These are phyloP conservation scores for Mechanitis mazaeus DNA, from an alignment of 2,888 invertebrate species.

Conservation along the genomic window DNA sequence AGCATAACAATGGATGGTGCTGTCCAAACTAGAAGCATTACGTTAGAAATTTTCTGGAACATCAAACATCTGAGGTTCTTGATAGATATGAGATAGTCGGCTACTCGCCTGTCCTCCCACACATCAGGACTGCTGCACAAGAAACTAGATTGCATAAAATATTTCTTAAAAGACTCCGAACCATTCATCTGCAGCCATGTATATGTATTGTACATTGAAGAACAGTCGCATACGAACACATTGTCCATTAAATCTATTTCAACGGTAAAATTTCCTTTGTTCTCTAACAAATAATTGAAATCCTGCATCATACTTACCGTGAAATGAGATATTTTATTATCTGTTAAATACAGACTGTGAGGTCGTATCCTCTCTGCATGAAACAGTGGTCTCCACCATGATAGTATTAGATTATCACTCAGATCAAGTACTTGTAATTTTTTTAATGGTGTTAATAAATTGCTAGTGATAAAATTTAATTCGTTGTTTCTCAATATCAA, in stretches of 20 bases:
- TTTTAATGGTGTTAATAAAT: slow-evolving; percentile 61
- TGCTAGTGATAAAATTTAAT: slow-evolving; percentile 58
- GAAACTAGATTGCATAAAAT: slow-evolving; percentile 53
- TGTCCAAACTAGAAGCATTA: slow-evolving; percentile 63
- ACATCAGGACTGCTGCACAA: slow-evolving; percentile 64
- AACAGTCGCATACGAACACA: slow-evolving; percentile 75
- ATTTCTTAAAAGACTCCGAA: slow-evolving; percentile 46
- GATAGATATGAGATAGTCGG: slow-evolving; percentile 59
- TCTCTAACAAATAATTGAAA: slow-evolving; percentile 62
- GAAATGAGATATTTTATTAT: slow-evolving; percentile 76
- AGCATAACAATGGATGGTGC: slow-evolving; percentile 57
- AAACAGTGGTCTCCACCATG: slow-evolving; percentile 75
- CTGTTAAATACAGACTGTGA: slow-evolving; percentile 53
- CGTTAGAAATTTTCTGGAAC: slow-evolving; percentile 56
- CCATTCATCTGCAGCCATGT: slow-evolving; percentile 63
- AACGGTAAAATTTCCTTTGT: slow-evolving; percentile 39
- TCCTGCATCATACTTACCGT: slow-evolving; percentile 77
- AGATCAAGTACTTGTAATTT: slow-evolving; percentile 66
- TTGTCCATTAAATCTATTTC: slow-evolving; percentile 71
- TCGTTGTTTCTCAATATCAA: slow-evolving; percentile 70
- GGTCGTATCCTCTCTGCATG: slow-evolving; percentile 60
- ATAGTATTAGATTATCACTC: slow-evolving; percentile 67
- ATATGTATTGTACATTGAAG: slow-evolving; percentile 59
- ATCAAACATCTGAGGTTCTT: slow-evolving; percentile 57
- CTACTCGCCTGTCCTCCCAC: slow-evolving; percentile 63